These are phyloP conservation scores for Oegoconia quadripuncta DNA, from an alignment of 2,888 invertebrate species.

Conservation along the genomic window DNA sequence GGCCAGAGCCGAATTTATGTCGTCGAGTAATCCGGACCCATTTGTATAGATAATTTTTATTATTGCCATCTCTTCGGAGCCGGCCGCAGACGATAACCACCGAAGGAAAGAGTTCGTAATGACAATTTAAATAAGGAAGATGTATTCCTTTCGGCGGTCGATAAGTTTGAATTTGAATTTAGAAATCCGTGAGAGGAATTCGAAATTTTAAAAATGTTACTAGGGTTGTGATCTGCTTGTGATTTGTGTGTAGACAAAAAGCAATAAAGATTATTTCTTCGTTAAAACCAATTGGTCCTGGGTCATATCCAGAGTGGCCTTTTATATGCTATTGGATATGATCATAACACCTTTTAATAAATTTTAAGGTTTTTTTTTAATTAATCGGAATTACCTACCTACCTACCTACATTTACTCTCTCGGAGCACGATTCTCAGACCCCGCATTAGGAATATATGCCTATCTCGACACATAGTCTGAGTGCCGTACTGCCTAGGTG, in stretches of 20 bases:
- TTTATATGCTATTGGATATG: too few relatives aligned
- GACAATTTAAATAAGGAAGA: slow-evolving; percentile 79
- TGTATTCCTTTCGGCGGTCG: slow-evolving; percentile 70
- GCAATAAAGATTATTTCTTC: too few relatives aligned
- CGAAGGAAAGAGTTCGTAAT: slow-evolving; percentile 77
- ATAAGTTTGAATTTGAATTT: slow-evolving; percentile 66
- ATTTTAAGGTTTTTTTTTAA: slow-evolving; percentile 18
- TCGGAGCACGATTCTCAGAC: too few relatives aligned
- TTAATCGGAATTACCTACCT: neutral
- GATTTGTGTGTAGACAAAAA: too few relatives aligned
- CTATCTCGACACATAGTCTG: too few relatives aligned
- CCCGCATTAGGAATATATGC: too few relatives aligned
- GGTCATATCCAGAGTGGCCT: too few relatives aligned
- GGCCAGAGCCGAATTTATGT: slow-evolving; percentile 77
- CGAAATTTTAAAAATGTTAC: slow-evolving; percentile 41
- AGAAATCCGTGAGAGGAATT: slow-evolving; percentile 58
- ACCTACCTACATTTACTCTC: too few relatives aligned
- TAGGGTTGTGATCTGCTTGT: slow-evolving; percentile 39
- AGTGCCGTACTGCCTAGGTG: too few relatives aligned
- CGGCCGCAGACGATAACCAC: slow-evolving; percentile 69
- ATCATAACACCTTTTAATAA: too few relatives aligned
- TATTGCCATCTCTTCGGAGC: slow-evolving; percentile 75
- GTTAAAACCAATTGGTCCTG: too few relatives aligned
- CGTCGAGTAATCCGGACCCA: slow-evolving; percentile 74
- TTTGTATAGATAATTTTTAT: slow-evolving; percentile 80